Evolutionary conservation across 1,140 invertebrate species (phyloP).

Genomic region (Drosophila mauritiana): DNA sequence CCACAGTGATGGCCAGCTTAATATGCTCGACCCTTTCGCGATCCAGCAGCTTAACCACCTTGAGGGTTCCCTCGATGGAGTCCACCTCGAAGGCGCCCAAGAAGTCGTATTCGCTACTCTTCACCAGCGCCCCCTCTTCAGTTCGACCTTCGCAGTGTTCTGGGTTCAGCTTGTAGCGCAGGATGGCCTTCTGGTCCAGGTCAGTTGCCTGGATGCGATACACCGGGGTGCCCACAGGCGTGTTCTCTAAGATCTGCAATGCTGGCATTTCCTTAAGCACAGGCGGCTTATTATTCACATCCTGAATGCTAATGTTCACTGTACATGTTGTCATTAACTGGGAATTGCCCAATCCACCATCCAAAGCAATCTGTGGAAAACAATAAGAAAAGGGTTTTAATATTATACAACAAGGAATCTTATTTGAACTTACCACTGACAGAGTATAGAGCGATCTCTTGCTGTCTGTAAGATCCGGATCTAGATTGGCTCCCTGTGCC

Average conservation of each 20-base stretch:
- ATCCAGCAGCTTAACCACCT: slow-evolving; percentile 89
- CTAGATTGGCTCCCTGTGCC: slow-evolving; percentile 93
- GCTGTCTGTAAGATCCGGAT: slow-evolving; percentile 93
- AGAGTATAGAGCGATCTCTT: slow-evolving; percentile 89
- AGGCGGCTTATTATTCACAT: slow-evolving; percentile 96
- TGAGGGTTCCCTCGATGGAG: slow-evolving; percentile 90
- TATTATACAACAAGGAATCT: neutral
- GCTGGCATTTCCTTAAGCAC: slow-evolving; percentile 89
- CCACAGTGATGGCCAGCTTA: slow-evolving; percentile 90
- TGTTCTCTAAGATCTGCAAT: slow-evolving; percentile 89
- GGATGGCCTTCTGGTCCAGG: slow-evolving; percentile 90
- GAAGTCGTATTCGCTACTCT: slow-evolving; percentile 90
- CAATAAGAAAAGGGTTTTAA: no score
- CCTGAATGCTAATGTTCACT: slow-evolving; percentile 94
- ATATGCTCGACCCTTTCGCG: slow-evolving; percentile 93
- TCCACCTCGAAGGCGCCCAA: slow-evolving; percentile 90
- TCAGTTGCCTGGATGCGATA: slow-evolving; percentile 90
- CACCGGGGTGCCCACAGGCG: slow-evolving; percentile 89
- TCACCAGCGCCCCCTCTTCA: slow-evolving; percentile 91
- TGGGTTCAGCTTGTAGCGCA: slow-evolving; percentile 90
- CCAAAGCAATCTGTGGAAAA: slow-evolving; percentile 88
- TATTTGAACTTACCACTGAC: slow-evolving; percentile 86
- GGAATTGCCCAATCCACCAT: slow-evolving; percentile 93
- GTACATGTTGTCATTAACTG: slow-evolving; percentile 89
- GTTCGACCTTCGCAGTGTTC: slow-evolving; percentile 90